Conservation (phyloP, 2,113 vertebrate species). For the Scartelaos histophorus region DNA sequence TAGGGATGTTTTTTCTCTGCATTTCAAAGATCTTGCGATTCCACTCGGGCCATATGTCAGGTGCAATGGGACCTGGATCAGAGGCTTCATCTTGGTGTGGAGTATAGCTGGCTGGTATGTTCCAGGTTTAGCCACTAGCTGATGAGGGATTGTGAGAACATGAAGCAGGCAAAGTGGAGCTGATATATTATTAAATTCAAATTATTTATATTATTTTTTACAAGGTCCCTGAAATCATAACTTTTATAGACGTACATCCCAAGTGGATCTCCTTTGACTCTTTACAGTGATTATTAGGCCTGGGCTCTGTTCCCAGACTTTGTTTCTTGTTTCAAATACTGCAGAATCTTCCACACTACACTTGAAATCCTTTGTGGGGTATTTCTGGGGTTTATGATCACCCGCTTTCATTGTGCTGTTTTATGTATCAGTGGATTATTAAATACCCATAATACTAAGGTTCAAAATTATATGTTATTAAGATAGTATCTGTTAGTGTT, state of each 20-base stretch:
- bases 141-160: background rate
- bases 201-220: constrained; percentile 18
- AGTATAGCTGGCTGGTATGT: background rate
- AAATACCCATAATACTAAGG: background rate
- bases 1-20: background rate
- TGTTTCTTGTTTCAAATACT: constrained; percentile 3
- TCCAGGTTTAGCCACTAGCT: background rate
- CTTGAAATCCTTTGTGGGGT: constrained; percentile 17
- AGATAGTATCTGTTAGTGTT: background rate
- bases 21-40: background rate
- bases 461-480: no score
- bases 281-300: constrained; percentile 27
- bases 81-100: background rate
- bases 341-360: constrained; percentile 13
- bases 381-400: background rate
- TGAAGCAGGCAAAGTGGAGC: constrained; percentile 12
- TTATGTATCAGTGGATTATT: background rate
- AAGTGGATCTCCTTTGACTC: background rate
- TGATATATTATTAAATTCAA: constrained; percentile 19
- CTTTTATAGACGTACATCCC: constrained; percentile 12
- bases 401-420: background rate
- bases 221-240: constrained; percentile 9
- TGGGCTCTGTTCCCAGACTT: constrained; percentile 12
- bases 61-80: background rate
- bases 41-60: background rate